Evolutionary conservation across 1,140 invertebrate genomes (phyloP), one percentile per base, ranked within the genome.

Genomic region (Venustaconcha ellipsiformis): DNA sequence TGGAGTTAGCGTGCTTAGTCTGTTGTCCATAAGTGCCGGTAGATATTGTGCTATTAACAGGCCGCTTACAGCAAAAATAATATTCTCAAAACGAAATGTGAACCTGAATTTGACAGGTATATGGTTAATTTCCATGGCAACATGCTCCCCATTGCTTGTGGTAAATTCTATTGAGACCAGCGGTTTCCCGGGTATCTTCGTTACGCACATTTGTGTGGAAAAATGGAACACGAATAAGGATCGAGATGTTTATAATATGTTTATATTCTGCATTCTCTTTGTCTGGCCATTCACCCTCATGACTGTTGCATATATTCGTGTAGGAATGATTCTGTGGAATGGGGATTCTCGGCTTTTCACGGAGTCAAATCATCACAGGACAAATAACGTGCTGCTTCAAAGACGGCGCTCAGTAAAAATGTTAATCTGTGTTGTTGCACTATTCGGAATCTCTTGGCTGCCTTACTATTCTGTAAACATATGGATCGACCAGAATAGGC

Each of bases 271-370:
- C 4, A 55, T 76, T 5, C 23, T 76, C 5, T 76, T 95, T 88
- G 91, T 92, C 81, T 90, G 93, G n/a, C 95, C 95, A 0, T 88
- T 96, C 26, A 80, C 93, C 2, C 93, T 96, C 84, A 96, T 96
- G 94, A 93, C 92, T 26, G 90, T 95, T 11, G 94, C 95, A 1
- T 96, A 96, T 88, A 93, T 92, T 82, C 94, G 95, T 88, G 96
- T 96, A 68, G 93, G 94, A 14, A 88, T 92, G 17, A 95, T 96
- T 2, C 89, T 96, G 2, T 96, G 95, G 95, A 93, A 91, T 66
- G 94, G 93, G 1, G 91, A 93, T 70, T 93, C 94, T 74, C 93
- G 26, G 1, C 73, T 81, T 37, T 73, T 2, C 17, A 37, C 15
- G 1, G 62, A 26, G 55, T 6, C 26, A 14, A 18, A 66, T n/a